A percentile compares a stretch with the other conserved stretches of the same genome.
These are phyloP conservation scores for Sterrhoptilus dennistouni DNA, from an alignment of 2,113 vertebrate species.

Conservation along the genomic window DNA sequence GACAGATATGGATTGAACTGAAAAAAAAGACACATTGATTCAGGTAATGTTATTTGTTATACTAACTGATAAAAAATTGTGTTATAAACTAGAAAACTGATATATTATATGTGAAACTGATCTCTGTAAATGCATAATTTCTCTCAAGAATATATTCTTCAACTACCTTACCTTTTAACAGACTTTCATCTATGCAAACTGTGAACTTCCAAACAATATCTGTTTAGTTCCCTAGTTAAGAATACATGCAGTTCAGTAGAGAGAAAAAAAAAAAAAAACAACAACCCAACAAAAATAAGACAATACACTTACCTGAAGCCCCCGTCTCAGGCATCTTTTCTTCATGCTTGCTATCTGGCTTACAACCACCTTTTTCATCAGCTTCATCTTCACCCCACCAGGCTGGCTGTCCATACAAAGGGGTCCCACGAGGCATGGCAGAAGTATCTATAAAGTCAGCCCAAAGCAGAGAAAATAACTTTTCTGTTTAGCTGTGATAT, in stretches of 20 bases:
- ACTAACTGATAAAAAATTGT: not conserved
- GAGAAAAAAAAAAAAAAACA: not conserved
- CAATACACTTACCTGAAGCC: conserved; percentile 75
- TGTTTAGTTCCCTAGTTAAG: not conserved
- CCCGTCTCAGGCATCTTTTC: conserved; percentile 80
- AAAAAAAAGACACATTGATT: not conserved
- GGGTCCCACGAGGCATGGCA: conserved; percentile 90
- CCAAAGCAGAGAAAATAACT: not conserved
- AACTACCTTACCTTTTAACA: not conserved
- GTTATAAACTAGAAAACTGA: not conserved
- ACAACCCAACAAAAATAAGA: not conserved
- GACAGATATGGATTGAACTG: not conserved
- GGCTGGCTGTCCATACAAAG: conserved; percentile 94
- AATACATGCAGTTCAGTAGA: not conserved
- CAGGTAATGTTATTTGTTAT: not conserved
- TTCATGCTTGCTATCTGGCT: conserved; percentile 83
- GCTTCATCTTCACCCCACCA: conserved; percentile 98
- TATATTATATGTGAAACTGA: not conserved
- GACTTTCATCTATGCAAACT: not conserved
- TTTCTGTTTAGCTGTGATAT: not conserved
- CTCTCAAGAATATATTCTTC: not conserved
- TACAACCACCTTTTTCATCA: conserved; percentile 88
- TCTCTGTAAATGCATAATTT: not conserved
- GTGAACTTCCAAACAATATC: not conserved
- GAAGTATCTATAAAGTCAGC: conserved; percentile 75